phyloP scores from a whole-genome alignment of 2,113 vertebrate species.

The Pontoporia blainvillei region DNA sequence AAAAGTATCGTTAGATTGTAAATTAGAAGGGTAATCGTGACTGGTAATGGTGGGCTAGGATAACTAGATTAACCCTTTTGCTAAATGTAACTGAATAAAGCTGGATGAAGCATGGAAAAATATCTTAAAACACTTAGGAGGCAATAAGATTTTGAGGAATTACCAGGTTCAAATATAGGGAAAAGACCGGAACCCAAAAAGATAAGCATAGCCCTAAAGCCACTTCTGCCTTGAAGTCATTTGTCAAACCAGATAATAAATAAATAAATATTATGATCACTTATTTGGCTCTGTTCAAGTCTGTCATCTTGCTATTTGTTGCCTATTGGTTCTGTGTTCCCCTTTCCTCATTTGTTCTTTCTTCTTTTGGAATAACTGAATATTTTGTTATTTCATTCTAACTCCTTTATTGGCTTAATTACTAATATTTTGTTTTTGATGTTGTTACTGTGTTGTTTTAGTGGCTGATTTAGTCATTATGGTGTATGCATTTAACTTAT shows the following conservation, averaged over 20 bases:
- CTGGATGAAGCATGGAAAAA: background rate
- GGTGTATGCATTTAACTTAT: background rate
- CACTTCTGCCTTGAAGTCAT: background rate
- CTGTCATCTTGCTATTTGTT: background rate
- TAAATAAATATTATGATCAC: background rate
- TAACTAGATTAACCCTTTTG: background rate
- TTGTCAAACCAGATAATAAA: background rate
- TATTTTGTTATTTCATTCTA: background rate
- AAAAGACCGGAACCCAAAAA: background rate
- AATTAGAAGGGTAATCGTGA: background rate
- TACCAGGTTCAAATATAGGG: background rate
- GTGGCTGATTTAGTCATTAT: background rate
- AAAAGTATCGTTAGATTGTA: background rate
- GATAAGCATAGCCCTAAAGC: background rate
- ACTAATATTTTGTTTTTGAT: background rate
- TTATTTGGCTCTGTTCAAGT: background rate
- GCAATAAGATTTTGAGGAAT: background rate
- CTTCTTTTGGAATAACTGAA: background rate
- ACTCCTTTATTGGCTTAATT: background rate
- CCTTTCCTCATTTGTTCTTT: background rate
- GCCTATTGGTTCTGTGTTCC: background rate
- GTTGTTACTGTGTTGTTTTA: background rate
- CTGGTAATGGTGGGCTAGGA: background rate
- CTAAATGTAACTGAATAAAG: background rate
- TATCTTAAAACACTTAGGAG: background rate